Percentiles rank a stretch among this genome's conserved stretches.
phyloP scores from a whole-genome alignment of 2,888 invertebrate genomes.

The Aphodius sticticus region DNA sequence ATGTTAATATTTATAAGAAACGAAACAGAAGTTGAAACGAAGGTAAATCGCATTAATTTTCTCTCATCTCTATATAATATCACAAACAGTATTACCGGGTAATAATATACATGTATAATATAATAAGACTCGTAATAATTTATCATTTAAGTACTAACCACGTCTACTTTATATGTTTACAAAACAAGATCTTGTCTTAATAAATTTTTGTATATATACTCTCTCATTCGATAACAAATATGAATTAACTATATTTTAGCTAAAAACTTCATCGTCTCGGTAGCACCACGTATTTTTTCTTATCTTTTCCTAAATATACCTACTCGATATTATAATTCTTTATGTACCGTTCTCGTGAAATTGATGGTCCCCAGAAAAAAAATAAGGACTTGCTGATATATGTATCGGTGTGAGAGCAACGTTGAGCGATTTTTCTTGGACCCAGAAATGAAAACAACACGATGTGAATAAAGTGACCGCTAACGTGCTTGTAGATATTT shows the following conservation, averaged over 20 bases:
- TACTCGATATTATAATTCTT: neutral
- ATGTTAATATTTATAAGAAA: constrained; percentile 19
- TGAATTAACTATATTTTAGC: neutral
- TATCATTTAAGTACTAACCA: neutral
- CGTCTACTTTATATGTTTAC: neutral
- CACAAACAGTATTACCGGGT: constrained; percentile 26
- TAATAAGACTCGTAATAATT: neutral
- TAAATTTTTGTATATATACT: neutral
- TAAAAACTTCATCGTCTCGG: neutral
- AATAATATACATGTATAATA: constrained; percentile 15
- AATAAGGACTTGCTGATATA: neutral
- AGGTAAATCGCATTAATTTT: constrained; percentile 12
- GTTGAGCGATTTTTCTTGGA: constrained; percentile 21
- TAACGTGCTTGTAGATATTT: constrained; percentile 5
- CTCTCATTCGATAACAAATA: neutral
- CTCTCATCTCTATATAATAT: constrained; percentile 23
- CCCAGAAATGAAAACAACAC: constrained; percentile 20
- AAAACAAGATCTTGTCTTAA: neutral
- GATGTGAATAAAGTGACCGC: constrained; percentile 7
- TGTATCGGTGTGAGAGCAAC: constrained; percentile 8
- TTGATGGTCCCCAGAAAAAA: constrained; percentile 16
- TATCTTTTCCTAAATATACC: constrained; percentile 4
- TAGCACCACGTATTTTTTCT: neutral
- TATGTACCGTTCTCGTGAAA: neutral
- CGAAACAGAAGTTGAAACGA: constrained; percentile 9